Conservation (phyloP, 2,113 vertebrate genomes). For the Lonchura striata region DNA sequence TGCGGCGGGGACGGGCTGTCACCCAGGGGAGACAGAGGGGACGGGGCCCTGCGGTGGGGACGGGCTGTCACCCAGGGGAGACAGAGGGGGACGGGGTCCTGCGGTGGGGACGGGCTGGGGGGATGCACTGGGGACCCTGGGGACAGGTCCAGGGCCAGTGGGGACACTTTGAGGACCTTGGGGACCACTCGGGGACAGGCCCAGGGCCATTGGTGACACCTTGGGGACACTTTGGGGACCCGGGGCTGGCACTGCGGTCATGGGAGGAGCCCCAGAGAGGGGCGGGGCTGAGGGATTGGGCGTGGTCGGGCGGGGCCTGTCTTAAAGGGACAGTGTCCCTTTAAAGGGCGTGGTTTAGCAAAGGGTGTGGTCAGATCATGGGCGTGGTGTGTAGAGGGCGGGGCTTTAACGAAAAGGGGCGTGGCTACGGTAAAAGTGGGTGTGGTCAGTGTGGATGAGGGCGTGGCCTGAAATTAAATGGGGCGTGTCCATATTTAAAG, state of each 20-base stretch:
- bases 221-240: too few relatives aligned
- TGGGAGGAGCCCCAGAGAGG: not conserved
- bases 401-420: rapidly evolving
- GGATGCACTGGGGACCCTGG: too few relatives aligned
- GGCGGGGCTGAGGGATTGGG: not conserved
- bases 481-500: not conserved
- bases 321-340: not conserved
- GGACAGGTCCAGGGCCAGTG: too few relatives aligned
- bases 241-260: rapidly evolving
- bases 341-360: rapidly evolving
- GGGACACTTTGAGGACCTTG: too few relatives aligned
- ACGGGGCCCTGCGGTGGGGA: too few relatives aligned
- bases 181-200: too few relatives aligned
- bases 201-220: not conserved
- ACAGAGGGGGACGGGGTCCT: too few relatives aligned
- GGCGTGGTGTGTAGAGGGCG: not conserved
- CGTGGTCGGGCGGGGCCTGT: not conserved
- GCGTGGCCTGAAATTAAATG: not conserved
- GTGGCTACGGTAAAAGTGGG: rapidly evolving
- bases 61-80: too few relatives aligned
- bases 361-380: not conserved
- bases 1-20: not conserved
- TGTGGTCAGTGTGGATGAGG: rapidly evolving
- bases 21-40: too few relatives aligned
- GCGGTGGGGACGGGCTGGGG: too few relatives aligned